phyloP scores from a whole-genome alignment of 2,113 vertebrate genomes.

The Dinomys branickii region DNA sequence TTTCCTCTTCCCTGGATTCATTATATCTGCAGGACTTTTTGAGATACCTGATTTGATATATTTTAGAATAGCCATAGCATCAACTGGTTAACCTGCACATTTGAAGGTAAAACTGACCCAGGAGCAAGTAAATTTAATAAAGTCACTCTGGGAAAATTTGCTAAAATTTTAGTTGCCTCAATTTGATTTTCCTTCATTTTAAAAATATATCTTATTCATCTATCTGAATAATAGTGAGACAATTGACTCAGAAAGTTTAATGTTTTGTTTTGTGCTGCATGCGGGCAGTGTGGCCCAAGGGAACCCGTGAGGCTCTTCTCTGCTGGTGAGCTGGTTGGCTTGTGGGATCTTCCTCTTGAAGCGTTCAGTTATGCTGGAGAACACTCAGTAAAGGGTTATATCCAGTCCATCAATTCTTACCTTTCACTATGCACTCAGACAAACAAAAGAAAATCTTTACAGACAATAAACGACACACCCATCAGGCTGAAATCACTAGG shows the following conservation, averaged over 20 bases:
- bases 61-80: too few species aligned
- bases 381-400: background rate
- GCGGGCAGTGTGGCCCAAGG: accelerated
- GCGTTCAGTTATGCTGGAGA: too few species aligned
- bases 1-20: background rate
- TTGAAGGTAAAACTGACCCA: background rate
- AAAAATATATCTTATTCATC: background rate
- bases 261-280: background rate
- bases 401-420: background rate
- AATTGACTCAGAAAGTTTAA: background rate
- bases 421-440: background rate
- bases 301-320: background rate
- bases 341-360: background rate
- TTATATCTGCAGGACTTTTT: background rate
- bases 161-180: background rate
- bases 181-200: background rate
- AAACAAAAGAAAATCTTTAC: background rate
- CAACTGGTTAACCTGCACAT: background rate
- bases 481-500: background rate
- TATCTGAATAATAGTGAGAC: background rate
- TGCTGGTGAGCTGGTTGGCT: accelerated
- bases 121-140: background rate
- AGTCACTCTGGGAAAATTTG: background rate
- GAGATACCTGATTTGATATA: background rate
- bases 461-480: background rate